Conservation (phyloP, 2,113 vertebrate species). For the Onychostruthus taczanowskii region DNA sequence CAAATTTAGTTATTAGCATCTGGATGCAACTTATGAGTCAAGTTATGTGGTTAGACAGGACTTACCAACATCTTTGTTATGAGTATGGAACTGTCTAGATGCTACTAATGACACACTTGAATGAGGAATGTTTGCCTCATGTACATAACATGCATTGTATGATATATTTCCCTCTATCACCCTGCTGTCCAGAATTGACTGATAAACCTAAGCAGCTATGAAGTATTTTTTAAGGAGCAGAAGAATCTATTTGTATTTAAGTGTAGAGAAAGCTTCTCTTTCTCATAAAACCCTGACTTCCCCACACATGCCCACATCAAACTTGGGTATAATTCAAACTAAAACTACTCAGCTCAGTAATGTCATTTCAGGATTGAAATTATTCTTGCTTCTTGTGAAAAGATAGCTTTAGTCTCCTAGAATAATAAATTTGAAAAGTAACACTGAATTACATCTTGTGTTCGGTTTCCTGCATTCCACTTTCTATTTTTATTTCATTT, state of each 20-base stretch:
- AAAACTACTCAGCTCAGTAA: background rate
- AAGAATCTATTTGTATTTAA: background rate
- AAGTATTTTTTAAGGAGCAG: background rate
- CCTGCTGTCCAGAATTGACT: background rate
- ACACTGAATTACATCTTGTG: background rate
- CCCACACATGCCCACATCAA: background rate
- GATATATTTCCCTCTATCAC: background rate
- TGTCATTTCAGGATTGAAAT: background rate
- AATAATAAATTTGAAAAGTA: background rate
- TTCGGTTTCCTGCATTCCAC: background rate
- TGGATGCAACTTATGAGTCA: background rate
- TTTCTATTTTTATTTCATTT: background rate
- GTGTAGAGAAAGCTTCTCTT: background rate
- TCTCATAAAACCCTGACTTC: background rate
- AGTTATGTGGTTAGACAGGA: background rate
- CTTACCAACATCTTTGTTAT: background rate
- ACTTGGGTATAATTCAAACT: background rate
- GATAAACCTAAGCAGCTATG: background rate
- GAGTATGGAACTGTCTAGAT: background rate
- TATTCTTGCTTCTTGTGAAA: background rate
- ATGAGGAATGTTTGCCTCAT: background rate
- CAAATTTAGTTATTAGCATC: background rate
- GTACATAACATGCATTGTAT: too few species aligned
- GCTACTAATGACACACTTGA: background rate
- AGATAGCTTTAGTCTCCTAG: background rate